Conservation (phyloP, 1,140 invertebrate species). For the Bicyclus anynana region DNA sequence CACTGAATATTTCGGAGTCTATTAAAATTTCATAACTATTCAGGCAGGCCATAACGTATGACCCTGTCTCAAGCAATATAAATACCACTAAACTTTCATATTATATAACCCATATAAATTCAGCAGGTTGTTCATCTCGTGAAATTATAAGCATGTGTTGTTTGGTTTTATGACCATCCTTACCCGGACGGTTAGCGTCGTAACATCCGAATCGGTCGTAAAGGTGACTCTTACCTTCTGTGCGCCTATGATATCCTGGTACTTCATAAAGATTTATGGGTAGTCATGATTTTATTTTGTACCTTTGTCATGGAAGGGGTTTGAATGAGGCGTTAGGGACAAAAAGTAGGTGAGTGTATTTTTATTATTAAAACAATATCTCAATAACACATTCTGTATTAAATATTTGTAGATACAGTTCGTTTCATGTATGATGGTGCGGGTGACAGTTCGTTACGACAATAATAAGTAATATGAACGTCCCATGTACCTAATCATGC, state of each 20-base stretch:
- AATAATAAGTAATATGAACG: too few relatives aligned
- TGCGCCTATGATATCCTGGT: conserved; percentile 18
- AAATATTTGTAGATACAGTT: too few relatives aligned
- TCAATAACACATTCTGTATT: too few relatives aligned
- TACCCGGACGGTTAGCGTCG: conserved; percentile 25
- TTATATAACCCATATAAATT: conserved; percentile 29
- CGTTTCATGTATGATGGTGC: too few relatives aligned
- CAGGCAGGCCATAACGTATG: background rate
- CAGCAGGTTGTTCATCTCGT: conserved; percentile 29
- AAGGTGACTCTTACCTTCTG: conserved; percentile 27
- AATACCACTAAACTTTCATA: conserved; percentile 13
- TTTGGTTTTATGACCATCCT: conserved; percentile 30
- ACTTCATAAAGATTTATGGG: conserved; percentile 26
- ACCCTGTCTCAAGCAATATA: background rate
- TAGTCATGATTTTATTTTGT: conserved; percentile 18
- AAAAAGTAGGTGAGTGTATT: too few relatives aligned
- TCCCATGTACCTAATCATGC: too few relatives aligned
- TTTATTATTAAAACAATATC: too few relatives aligned
- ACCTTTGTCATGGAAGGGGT: background rate
- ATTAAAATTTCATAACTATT: conserved; percentile 1
- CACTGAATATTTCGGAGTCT: background rate
- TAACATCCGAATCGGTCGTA: conserved; percentile 28
- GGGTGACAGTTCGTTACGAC: too few relatives aligned
- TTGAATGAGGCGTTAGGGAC: too few relatives aligned
- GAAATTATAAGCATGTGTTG: conserved; percentile 35